Evolutionary conservation across 1,140 invertebrate genomes (phyloP).

Genomic region (Wiebesia pumilae): DNA sequence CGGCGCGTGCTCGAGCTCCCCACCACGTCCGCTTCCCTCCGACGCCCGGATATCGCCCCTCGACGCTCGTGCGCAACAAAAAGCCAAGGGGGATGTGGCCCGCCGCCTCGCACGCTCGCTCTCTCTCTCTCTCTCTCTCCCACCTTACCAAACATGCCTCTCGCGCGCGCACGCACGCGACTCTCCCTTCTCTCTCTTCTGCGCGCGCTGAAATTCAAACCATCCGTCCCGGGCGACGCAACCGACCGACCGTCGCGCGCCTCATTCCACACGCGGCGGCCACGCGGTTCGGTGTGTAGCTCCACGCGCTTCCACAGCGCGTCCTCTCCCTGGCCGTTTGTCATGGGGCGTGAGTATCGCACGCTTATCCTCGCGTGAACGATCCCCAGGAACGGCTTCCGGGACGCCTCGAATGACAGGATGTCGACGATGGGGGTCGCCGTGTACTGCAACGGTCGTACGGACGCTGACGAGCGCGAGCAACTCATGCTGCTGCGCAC

Average conservation of each 20-base stretch:
- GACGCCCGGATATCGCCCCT: conserved; percentile 42
- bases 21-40: conserved; percentile 58
- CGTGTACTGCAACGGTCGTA: conserved; percentile 68
- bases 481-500: conserved; percentile 70
- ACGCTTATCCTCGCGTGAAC: too few relatives aligned
- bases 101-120: too few relatives aligned
- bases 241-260: conserved; percentile 47
- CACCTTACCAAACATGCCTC: background rate
- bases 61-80: conserved; percentile 23
- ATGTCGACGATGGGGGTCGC: conserved; percentile 74
- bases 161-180: conserved; percentile 52
- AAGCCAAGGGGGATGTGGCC: conserved; percentile 21
- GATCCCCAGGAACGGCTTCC: too few relatives aligned
- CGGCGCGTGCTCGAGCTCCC: conserved; percentile 74
- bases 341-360: background rate
- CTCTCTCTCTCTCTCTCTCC: conserved; percentile 40
- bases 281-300: conserved; percentile 66
- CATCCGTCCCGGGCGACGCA: conserved; percentile 55
- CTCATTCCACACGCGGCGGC: conserved; percentile 72
- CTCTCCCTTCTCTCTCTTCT: conserved; percentile 34
- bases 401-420: background rate
- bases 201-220: conserved; percentile 66
- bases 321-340: background rate
- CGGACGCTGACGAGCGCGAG: conserved; percentile 61
- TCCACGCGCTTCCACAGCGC: too few relatives aligned